Evolutionary conservation across 2,888 invertebrate genomes (phyloP).

Genomic region (Drosophila affinis): DNA sequence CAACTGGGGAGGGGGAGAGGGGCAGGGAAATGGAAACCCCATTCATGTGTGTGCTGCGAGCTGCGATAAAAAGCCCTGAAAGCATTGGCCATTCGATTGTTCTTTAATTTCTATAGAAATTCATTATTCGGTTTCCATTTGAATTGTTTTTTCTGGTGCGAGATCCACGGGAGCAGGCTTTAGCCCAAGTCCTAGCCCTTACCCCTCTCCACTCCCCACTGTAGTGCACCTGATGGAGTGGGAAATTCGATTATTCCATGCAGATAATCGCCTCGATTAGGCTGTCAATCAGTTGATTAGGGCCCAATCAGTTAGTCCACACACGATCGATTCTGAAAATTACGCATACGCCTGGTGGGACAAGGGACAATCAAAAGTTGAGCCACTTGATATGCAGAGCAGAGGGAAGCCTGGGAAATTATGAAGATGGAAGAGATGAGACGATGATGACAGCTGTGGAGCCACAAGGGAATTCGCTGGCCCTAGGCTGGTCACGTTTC

Average conservation of each 20-base stretch:
- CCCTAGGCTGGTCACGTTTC: slow-evolving; percentile 56
- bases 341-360: slow-evolving; percentile 46
- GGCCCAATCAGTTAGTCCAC: slow-evolving; percentile 41
- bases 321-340: slow-evolving; percentile 48
- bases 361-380: slow-evolving; percentile 37
- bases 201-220: too few species aligned
- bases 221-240: not conserved
- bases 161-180: too few species aligned
- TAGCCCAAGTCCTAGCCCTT: too few species aligned
- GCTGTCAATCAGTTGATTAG: slow-evolving; percentile 42
- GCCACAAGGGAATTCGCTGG: slow-evolving; percentile 14
- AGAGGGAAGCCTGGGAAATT: slow-evolving; percentile 51
- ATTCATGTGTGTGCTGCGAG: slow-evolving; percentile 14
- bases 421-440: slow-evolving; percentile 49
- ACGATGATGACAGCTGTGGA: slow-evolving; percentile 36
- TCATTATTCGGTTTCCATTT: slow-evolving; percentile 5
- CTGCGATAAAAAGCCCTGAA: slow-evolving; percentile 18
- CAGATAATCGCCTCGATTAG: slow-evolving; percentile 49
- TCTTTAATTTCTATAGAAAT: slow-evolving; percentile 14
- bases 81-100: slow-evolving; percentile 3
- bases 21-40: not conserved
- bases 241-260: slow-evolving; percentile 26
- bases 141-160: not conserved
- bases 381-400: slow-evolving; percentile 66
- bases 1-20: too few species aligned